Percentiles rank a stretch among this genome's conserved stretches.
Conservation (phyloP, 2,113 vertebrate genomes). For the Trichechus manatus region DNA sequence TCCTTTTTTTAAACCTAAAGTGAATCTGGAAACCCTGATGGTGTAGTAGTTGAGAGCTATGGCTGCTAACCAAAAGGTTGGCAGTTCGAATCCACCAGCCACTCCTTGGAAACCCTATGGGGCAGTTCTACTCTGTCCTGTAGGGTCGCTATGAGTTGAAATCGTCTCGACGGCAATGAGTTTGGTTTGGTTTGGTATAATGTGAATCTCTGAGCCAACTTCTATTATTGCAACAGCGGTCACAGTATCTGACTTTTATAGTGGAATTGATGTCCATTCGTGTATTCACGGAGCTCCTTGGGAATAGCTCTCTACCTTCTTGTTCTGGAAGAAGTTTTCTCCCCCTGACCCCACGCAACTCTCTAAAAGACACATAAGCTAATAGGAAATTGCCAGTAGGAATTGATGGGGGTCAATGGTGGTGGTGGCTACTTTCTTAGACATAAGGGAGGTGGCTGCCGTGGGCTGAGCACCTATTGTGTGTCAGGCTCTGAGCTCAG, state of each 20-base stretch:
- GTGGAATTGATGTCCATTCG: neutral
- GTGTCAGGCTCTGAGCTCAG: neutral
- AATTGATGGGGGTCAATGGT: neutral
- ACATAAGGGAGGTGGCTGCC: neutral
- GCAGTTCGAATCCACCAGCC: no score
- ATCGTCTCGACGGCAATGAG: no score
- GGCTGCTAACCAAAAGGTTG: no score
- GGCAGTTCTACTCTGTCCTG: no score
- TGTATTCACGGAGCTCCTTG: neutral
- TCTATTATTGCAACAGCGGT: neutral
- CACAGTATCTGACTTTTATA: neutral
- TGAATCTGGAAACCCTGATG: neutral
- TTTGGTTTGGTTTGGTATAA: no score
- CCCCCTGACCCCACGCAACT: neutral
- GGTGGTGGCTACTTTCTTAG: neutral
- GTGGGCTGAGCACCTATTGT: neutral
- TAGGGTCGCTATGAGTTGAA: no score
- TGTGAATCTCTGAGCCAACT: neutral
- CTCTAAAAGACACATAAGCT: neutral
- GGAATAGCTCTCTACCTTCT: neutral
- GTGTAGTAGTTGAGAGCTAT: no score
- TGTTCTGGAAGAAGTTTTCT: slow-evolving; percentile 26
- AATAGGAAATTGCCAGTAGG: neutral
- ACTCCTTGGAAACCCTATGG: no score
- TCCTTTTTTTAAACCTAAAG: neutral